Percentiles rank a stretch among this genome's conserved stretches.
phyloP scores from a whole-genome alignment of 92 coral and sea anemone species.

The Epizoanthus illoricatus region DNA sequence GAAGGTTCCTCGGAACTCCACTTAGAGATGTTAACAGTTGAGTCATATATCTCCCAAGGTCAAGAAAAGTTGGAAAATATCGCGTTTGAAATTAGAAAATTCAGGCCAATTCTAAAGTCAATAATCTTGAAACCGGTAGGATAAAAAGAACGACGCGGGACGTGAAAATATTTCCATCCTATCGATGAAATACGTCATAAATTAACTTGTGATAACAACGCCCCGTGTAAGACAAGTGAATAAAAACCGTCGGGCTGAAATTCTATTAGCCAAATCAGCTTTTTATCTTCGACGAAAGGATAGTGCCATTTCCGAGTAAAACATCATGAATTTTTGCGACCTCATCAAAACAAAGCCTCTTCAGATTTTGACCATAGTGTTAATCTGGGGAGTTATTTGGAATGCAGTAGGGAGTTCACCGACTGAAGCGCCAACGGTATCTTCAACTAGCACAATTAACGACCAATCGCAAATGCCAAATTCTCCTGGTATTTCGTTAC shows the following conservation, averaged over 20 bases:
- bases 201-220: slow-evolving; percentile 21
- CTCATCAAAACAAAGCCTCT: background rate
- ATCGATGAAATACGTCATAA: slow-evolving; percentile 20
- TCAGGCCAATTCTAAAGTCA: background rate
- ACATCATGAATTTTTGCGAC: background rate
- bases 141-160: background rate
- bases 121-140: background rate
- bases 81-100: no score
- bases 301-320: background rate
- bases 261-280: background rate
- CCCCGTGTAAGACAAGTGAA: background rate
- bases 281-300: background rate
- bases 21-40: no score
- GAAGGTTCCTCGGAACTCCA: no score
- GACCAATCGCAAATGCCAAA: background rate
- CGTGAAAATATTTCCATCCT: slow-evolving; percentile 28
- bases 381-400: background rate
- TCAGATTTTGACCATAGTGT: background rate
- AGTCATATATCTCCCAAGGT: no score
- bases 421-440: background rate
- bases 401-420: no score
- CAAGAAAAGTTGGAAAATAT: no score
- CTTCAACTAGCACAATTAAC: background rate
- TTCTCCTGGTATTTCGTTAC: background rate
- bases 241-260: background rate